Conservation (phyloP, 2,797 vertebrate species). For the Halcyon badia region DNA sequence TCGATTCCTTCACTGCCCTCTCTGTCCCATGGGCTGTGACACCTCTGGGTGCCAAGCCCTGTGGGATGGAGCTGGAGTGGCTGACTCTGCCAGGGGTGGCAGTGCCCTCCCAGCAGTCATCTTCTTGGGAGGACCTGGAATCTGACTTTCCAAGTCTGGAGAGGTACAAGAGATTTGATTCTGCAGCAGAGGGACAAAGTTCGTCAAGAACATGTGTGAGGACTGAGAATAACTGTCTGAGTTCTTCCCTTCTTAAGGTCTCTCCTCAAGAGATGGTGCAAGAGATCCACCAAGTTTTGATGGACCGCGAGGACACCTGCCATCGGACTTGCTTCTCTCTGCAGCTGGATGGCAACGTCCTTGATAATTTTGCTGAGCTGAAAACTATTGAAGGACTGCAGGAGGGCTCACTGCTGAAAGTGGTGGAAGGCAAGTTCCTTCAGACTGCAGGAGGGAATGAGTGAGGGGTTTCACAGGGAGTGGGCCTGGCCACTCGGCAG, state of each 20-base stretch:
- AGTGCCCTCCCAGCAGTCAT: neutral
- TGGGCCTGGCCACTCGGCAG: neutral
- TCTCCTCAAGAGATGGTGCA: slow-evolving; percentile 99
- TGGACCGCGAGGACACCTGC: slow-evolving; percentile 98
- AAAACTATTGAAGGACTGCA: slow-evolving; percentile 97
- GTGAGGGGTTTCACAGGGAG: neutral
- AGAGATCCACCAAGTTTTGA: slow-evolving; percentile 98
- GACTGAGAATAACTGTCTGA: neutral
- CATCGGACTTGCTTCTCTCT: slow-evolving; percentile 98
- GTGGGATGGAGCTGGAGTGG: neutral
- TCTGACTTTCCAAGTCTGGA: neutral
- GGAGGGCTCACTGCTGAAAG: slow-evolving; percentile 94
- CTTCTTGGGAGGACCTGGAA: neutral
- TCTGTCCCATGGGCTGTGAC: neutral
- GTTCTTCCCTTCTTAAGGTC: slow-evolving; percentile 82
- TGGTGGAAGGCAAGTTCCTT: slow-evolving; percentile 92
- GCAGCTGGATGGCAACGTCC: slow-evolving; percentile 95
- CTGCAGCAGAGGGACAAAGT: neutral
- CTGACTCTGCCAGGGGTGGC: neutral
- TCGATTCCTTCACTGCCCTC: neutral
- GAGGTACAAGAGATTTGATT: neutral
- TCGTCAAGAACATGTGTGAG: neutral
- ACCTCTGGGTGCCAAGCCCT: neutral
- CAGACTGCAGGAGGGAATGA: neutral
- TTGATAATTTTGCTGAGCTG: slow-evolving; percentile 98